Conservation (phyloP, 2,113 vertebrate species). For the Columba janthina region DNA sequence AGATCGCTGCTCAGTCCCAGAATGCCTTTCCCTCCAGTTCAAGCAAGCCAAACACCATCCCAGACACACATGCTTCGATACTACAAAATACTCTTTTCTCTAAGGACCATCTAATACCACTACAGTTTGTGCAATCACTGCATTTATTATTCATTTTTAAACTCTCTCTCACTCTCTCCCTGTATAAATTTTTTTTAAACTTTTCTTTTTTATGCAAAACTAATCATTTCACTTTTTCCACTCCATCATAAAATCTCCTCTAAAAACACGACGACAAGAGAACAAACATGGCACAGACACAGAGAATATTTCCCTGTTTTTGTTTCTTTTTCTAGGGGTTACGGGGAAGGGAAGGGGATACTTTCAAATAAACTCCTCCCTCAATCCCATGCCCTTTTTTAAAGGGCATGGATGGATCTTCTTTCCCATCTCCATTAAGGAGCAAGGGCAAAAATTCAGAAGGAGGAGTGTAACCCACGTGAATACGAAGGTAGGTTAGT, state of each 20-base stretch:
- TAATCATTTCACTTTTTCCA: conserved; percentile 79
- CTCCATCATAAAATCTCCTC: conserved; percentile 84
- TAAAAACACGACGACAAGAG: conserved; percentile 77
- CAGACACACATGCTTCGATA: conserved; percentile 61
- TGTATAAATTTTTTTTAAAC: conserved; percentile 72
- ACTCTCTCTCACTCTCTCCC: conserved; percentile 71
- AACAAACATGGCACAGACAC: conserved; percentile 81
- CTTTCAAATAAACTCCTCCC: conserved; percentile 59
- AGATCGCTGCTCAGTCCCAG: conserved; percentile 43
- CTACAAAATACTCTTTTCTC: conserved; percentile 65
- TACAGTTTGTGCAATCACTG: conserved; percentile 81
- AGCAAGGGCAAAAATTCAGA: conserved; percentile 10
- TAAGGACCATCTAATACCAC: conserved; percentile 70
- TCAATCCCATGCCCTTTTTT: not conserved
- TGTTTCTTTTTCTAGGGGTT: not conserved
- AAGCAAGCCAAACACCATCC: conserved; percentile 64
- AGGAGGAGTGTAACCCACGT: not conserved
- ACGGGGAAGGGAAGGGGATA: conserved; percentile 47
- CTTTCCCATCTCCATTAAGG: not conserved
- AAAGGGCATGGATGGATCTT: conserved; percentile 1
- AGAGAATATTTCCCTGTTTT: conserved; percentile 73
- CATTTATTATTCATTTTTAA: conserved; percentile 80
- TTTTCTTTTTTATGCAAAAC: conserved; percentile 80
- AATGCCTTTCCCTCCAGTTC: conserved; percentile 49
- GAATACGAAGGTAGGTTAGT: conserved; percentile 31